Base-by-base conservation (phyloP, 2,888 invertebrate genomes). In the Andrena camellia region DNA sequence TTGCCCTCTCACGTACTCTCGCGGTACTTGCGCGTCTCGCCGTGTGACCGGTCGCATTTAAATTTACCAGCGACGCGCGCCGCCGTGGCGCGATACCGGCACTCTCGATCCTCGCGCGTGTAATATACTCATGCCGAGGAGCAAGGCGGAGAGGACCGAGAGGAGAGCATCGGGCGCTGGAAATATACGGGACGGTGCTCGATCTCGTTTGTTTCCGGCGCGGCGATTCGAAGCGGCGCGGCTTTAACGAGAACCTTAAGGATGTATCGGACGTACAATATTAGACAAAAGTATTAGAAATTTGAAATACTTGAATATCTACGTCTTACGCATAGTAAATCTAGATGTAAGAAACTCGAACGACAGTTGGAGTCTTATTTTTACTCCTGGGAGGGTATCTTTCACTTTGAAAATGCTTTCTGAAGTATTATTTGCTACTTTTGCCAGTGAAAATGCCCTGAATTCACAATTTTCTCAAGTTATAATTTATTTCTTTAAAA, bases 11-110 rank as follows among this genome's bases (percentile, higher is more conserved):
- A 23, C 63, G 52, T 52, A 63, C 35, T 71, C 64, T 23, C 57
- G 26, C 23, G 33, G 48, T 57, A 72, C 76, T 71, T 31, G 57
- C 77, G 68, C 59, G 62, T 26, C 23, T 74, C 52, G 71, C 29
- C 60, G 52, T 80, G 87, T 81, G 89, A 86, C 86, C 88, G 84
- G 74, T 78, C 89, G 88, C 86, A 90, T 90, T 90, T 90, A 90
- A 90, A 90, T 90, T 90, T 90, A 90, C 85, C 90, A 87, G 20
- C 84, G 82, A 87, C 81, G 79, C 83, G 84, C 87, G 83, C 84
- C 87, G 75, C 57, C 81, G 59, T n/a, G 76, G 35, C 85, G 72
- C 73, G 64, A 42, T 63, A 57, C 26, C 23, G 57, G 20, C 17
- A 50, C 48, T 26, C 74, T 26, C 48, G 72, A 42, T 20, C 42